phyloP scores from a whole-genome alignment of 2,113 vertebrate species.

The Brachyhypopomus gauderio region DNA sequence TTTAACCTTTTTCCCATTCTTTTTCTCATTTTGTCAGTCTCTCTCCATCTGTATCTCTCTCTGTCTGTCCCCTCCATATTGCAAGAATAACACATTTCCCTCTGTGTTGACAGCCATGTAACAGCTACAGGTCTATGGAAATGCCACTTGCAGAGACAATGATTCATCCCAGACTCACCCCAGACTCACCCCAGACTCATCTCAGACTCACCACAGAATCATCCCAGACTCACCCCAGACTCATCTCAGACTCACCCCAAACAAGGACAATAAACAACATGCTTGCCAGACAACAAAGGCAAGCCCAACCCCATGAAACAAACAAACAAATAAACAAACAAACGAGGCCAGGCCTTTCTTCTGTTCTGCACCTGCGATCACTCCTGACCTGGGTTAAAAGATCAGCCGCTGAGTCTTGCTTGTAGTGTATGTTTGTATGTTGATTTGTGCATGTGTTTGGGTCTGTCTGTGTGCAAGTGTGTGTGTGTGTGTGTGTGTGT shows the following conservation, averaged over 20 bases:
- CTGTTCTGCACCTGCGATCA: constrained; percentile 21
- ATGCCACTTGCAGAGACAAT: background rate
- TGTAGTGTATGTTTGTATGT: background rate
- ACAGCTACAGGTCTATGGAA: background rate
- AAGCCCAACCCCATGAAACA: background rate
- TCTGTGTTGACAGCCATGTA: background rate
- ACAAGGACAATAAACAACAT: constrained; percentile 18
- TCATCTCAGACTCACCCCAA: no score
- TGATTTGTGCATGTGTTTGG: background rate
- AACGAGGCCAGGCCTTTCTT: background rate
- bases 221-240: no score
- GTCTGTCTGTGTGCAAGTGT: background rate
- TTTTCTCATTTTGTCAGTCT: constrained; percentile 6
- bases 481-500: background rate
- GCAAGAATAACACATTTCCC: background rate
- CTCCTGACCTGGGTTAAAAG: constrained; percentile 30
- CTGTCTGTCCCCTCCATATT: background rate
- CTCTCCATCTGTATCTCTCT: constrained; percentile 14
- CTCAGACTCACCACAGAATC: background rate
- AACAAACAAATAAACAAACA: no score
- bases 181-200: no score
- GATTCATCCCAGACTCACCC: background rate
- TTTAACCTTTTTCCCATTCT: background rate
- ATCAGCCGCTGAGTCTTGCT: constrained; percentile 14
- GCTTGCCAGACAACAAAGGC: background rate